A percentile compares a stretch with the other conserved stretches of the same genome.
Evolutionary conservation across 2,113 vertebrate species (phyloP).

Genomic region (Motacilla tschutschensis): DNA sequence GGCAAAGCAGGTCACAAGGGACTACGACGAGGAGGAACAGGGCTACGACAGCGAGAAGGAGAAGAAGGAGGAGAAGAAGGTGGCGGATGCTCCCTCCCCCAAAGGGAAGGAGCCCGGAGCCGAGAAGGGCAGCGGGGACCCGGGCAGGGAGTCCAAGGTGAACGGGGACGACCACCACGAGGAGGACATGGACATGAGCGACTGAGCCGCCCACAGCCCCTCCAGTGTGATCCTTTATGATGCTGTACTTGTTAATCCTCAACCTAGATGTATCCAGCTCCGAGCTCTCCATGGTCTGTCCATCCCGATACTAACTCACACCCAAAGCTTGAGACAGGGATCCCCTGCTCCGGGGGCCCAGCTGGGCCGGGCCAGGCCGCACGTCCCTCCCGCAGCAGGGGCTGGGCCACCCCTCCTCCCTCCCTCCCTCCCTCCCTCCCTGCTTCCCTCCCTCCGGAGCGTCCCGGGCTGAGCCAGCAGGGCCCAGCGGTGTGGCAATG

Average conservation of each 20-base stretch:
- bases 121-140: background rate
- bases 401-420: background rate
- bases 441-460: background rate
- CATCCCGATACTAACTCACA: constrained; percentile 61
- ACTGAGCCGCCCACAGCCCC: constrained; percentile 69
- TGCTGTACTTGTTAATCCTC: constrained; percentile 80
- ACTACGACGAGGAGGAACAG: constrained; percentile 97
- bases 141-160: constrained; percentile 85
- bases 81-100: background rate
- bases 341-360: background rate
- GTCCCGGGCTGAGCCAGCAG: background rate
- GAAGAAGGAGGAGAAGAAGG: constrained; percentile 13
- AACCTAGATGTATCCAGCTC: constrained; percentile 74
- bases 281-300: constrained; percentile 61
- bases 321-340: constrained; percentile 47
- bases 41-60: constrained; percentile 86
- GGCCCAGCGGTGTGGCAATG: background rate
- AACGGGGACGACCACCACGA: constrained; percentile 95
- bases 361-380: background rate
- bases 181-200: constrained; percentile 99
- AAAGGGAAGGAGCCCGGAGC: background rate
- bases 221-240: constrained; percentile 69
- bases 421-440: background rate
- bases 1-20: constrained; percentile 91
- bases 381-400: constrained; percentile 70